These are phyloP conservation scores for Andrena praecox DNA, from an alignment of 2,888 invertebrate species.

Conservation along the genomic window DNA sequence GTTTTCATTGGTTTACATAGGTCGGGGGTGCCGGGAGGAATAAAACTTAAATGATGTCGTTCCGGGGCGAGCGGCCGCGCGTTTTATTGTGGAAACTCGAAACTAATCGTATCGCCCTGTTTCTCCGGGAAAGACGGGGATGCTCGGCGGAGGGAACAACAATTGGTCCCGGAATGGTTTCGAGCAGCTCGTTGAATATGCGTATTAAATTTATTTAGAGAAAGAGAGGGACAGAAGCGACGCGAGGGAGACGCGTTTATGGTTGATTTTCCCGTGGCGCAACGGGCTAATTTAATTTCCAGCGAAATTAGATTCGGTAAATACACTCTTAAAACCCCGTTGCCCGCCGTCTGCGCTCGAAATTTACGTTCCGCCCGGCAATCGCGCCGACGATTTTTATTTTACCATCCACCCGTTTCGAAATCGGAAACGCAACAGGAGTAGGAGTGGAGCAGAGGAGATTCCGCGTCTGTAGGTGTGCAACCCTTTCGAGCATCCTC, in stretches of 20 bases:
- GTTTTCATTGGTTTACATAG: conserved; percentile 30
- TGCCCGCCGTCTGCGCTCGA: neutral
- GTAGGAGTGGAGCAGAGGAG: neutral
- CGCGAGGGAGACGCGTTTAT: conserved; percentile 24
- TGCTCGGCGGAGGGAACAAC: neutral
- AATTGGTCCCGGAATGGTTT: conserved; percentile 30
- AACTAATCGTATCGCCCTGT: conserved; percentile 43
- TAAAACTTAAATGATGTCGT: conserved; percentile 44
- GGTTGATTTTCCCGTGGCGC: conserved; percentile 46
- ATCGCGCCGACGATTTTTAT: conserved; percentile 8
- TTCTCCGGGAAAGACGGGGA: conserved; percentile 1
- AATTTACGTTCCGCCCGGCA: conserved; percentile 15
- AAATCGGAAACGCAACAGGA: conserved; percentile 14
- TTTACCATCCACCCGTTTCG: neutral
- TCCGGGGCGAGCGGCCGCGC: neutral
- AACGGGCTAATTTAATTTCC: conserved; percentile 42
- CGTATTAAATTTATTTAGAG: conserved; percentile 51
- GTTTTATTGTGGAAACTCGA: conserved; percentile 49
- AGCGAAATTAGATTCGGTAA: conserved; percentile 46
- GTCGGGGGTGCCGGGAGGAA: conserved; percentile 9
- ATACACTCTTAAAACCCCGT: conserved; percentile 42
- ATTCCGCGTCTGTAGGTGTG: neutral
- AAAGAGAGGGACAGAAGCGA: neutral
- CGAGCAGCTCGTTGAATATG: conserved; percentile 30
- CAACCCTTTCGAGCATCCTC: conserved; percentile 16